Base-by-base conservation (phyloP, 2,888 invertebrate species). In the Hemaris fuciformis region DNA sequence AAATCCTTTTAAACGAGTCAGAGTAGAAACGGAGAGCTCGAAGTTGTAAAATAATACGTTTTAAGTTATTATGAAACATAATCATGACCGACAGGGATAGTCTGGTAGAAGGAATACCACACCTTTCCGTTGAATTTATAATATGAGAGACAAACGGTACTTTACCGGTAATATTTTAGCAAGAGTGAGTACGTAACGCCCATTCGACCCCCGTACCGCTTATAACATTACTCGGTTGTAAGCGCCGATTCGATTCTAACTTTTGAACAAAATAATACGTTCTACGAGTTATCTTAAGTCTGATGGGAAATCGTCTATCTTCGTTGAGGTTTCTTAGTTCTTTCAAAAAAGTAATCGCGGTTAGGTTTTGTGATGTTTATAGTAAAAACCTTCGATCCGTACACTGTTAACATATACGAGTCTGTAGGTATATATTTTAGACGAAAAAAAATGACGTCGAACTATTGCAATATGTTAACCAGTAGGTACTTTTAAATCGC, bases 131-230 rank as follows among this genome's bases (percentile, higher is more conserved):
- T 70, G 74, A 81, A 18, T 53, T 53, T 53, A 53, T 53, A 31
- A 31, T 31, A 31, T 31, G 53, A 53, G 18, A 53, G 80, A 84
- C 77, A 76, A 80, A 84, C 78, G 76, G 72, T 73, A 71, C 76
- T 73, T 73, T 68, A 74, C 72, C 71, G 75, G 76, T 77, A 80
- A 74, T 84, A 84, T 83, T 83, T 84, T 83, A 79, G 78, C 76
- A 76, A 71, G 72, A 73, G 77, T 76, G 72, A 75, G 80, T 82
- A 77, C 74, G 77, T 75, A 77, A 77, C 66, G 70, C 64, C 69
- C 72, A 76, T 80, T 75, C 74, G 65, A 71, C 71, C 72, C 71
- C 65, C 64, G 73, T 67, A 69, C 65, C 61, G 71, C 70, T 72
- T 72, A 69, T 68, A 73, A 27, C 18, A 31, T 27, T 18, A 31